Evolutionary conservation across 2,888 invertebrate species (phyloP), one percentile per base, ranked within the genome.

Genomic region (Nectonema munidae): DNA sequence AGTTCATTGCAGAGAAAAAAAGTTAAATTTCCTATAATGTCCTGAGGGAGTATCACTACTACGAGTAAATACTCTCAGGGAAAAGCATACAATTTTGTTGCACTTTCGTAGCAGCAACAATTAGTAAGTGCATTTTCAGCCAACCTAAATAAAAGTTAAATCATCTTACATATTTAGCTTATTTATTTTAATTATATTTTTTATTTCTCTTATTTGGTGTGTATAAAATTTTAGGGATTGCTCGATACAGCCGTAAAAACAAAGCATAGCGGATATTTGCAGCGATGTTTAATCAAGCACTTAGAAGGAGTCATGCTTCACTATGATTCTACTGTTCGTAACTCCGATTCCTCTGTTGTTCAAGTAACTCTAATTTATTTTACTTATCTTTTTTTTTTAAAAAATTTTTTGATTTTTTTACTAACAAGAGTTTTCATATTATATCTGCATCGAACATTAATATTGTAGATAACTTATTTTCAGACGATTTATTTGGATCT

Each of bases 181-280:
- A 9, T 25, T 25, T n/a, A 25, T 6, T 9, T 6, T n/a, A 25
- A 25, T 9, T 25, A 9, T 25, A 25, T 25, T 25, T 25, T 25
- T 25, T n/a, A 25, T 16, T 6, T 6, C 6, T 25, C 25, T 25
- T 25, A 25, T 9, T 25, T n/a, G n/a, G 6, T 25, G n/a, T 25
- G 25, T 9, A 25, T 9, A 25, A 25, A 11, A 9, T 43, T 50
- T 40, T 48, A 69, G 68, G 77, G 95, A 62, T 65, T 99, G 39
- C 77, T 99, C 48, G 95, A 99, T 66, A 99, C 95, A 3, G 95
- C 95, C 44, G 89, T 95, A 0, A 99, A 99, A 61, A 99, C 95
- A 1, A 83, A 81, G 58, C 67, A 86, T 43, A 83, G 83, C 47
- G 99, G 99, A 46, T 99, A 99, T 54, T 61, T 99, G 40, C 83